Base-by-base conservation (phyloP, 30 jellyfish, hydroid and myxozoan species). In the Aurelia sp. region DNA sequence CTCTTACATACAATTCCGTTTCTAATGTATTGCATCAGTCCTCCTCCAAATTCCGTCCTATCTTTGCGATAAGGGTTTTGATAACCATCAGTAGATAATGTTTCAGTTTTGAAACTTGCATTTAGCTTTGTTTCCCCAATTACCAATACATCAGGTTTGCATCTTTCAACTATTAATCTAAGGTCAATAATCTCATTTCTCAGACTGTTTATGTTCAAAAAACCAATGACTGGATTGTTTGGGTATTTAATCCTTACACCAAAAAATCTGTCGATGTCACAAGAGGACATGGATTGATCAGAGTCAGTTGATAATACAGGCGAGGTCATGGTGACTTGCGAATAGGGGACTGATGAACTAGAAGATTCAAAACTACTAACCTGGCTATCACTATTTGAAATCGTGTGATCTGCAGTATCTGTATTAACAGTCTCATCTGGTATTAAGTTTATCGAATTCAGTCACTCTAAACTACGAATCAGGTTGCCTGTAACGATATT, bases 21-120 rank as follows among this genome's bases (percentile, higher is more conserved):
- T 31, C 87, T 55, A 35, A 59, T 64, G 33, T 76, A 57, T 58
- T 76, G 87, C 76, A 76, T 76, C n/a, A 76, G 60, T 31, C 76
- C 87, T 31, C 87, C 87, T 12, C 77, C 85, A 57, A 15, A 52
- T 55, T 74, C 85, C 48, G 21, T 53, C 17, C 75, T 61, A 57
- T 58, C 87, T 20, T 44, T 27, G 63, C 87, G 87, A 30, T 51
- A 31, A 31, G 87, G 87, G 76, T 44, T 7, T 58, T 76, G 74
- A 24, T 76, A 76, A 55, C 59, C 53, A 19, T 74, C 24, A n/a
- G 24, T 44, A 11, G 22, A 20, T 20, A 74, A 74, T 31, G 24
- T 22, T 11, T 47, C 72, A 74, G 63, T 70, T 70, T n/a, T 30
- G 63, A 70, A 70, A 38, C 47, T 50, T 13, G 62, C 51, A 70